Evolutionary conservation across 2,888 invertebrate species (phyloP).

Genomic region (Rhopalosiphum nymphaeae): DNA sequence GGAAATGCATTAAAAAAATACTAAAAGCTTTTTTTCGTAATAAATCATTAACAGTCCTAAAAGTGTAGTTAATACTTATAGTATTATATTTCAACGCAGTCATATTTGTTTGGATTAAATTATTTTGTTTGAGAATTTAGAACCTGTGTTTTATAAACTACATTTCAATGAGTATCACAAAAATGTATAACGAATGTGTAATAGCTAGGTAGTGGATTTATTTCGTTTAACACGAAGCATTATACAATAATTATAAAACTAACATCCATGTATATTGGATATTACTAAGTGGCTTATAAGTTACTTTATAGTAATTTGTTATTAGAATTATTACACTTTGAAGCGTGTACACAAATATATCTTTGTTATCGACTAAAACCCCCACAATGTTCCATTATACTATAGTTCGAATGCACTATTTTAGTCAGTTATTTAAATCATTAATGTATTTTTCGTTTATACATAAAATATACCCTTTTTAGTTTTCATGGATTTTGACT

Average conservation of each 20-base stretch:
- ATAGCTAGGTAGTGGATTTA: constrained; percentile 13
- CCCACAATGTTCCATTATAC: constrained; percentile 1
- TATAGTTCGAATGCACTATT: neutral
- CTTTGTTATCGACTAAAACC: constrained; percentile 18
- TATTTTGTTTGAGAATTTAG: neutral
- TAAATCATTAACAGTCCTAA: constrained; percentile 1
- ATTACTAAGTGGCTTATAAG: constrained; percentile 22
- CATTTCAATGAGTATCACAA: neutral
- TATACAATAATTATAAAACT: neutral
- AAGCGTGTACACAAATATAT: constrained; percentile 14
- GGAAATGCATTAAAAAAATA: neutral
- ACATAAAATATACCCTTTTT: neutral
- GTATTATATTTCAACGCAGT: neutral
- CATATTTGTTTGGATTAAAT: neutral
- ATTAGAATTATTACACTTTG: constrained; percentile 8
- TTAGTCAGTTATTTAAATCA: constrained; percentile 23
- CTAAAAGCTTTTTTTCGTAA: neutral
- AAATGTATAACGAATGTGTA: neutral
- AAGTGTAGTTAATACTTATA: neutral
- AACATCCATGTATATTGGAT: neutral
- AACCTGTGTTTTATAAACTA: neutral
- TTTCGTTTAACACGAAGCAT: constrained; percentile 9
- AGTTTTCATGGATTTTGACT: neutral
- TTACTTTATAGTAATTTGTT: neutral
- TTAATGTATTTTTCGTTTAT: neutral